These are phyloP conservation scores for Protaetia brevitarsis DNA, from an alignment of 1,140 invertebrate genomes.

Conservation along the genomic window DNA sequence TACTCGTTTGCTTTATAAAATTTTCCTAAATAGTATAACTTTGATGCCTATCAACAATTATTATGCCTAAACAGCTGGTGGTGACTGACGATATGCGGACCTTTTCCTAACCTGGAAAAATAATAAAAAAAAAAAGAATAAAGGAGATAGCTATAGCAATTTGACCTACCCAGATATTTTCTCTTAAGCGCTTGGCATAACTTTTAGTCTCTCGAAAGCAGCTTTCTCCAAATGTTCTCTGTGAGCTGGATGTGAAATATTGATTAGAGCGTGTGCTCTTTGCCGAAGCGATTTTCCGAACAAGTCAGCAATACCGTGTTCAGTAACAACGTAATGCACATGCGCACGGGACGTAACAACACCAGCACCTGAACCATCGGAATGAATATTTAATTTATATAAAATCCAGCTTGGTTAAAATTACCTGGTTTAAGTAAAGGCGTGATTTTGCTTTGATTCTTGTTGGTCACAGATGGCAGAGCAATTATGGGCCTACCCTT, in stretches of 20 bases:
- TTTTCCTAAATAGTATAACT: background rate
- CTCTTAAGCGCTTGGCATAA: constrained; percentile 71
- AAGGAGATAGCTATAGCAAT: background rate
- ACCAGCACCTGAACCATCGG: constrained; percentile 69
- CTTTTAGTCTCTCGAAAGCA: constrained; percentile 83
- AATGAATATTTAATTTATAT: background rate
- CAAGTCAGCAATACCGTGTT: constrained; percentile 85
- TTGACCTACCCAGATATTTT: background rate
- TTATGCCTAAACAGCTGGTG: background rate
- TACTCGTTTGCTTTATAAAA: background rate
- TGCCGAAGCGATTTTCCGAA: constrained; percentile 89
- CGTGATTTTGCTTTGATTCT: constrained; percentile 86
- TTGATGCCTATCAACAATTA: background rate
- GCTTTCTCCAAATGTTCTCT: constrained; percentile 82
- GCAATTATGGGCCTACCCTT: constrained; percentile 92
- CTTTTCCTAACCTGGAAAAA: background rate
- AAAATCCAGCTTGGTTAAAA: background rate
- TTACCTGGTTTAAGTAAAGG: constrained; percentile 77
- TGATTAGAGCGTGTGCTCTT: constrained; percentile 83
- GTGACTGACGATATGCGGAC: background rate
- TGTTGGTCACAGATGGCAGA: constrained; percentile 79
- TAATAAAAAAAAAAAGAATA: background rate
- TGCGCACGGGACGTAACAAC: constrained; percentile 91
- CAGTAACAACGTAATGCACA: constrained; percentile 91
- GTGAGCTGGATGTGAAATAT: constrained; percentile 87